These are phyloP conservation scores for Coilia nasus DNA, from an alignment of 2,797 vertebrate genomes.

Conservation along the genomic window DNA sequence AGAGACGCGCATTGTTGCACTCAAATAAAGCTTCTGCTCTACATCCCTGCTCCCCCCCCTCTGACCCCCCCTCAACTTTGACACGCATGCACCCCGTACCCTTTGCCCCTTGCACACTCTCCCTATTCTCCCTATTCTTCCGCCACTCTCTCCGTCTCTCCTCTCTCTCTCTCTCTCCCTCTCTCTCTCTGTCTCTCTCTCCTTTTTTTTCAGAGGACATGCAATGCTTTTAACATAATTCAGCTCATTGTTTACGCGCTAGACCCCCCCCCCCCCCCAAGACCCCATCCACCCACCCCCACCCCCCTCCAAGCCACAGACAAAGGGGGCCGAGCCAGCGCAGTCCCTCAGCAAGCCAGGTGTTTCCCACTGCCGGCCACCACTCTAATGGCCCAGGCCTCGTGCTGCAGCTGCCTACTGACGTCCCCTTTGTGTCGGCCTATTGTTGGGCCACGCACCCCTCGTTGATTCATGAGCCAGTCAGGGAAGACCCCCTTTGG, in stretches of 20 bases:
- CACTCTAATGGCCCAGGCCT: conserved; percentile 64
- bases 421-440: conserved; percentile 70
- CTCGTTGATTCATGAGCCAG: conserved; percentile 75
- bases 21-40: conserved; percentile 42
- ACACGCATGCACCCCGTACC: conserved; percentile 36
- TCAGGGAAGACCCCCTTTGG: conserved; percentile 71
- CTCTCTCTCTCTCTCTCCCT: neutral
- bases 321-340: conserved; percentile 70
- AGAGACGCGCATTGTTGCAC: conserved; percentile 45
- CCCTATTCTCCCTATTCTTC: conserved; percentile 36
- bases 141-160: conserved; percentile 17
- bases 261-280: conserved; percentile 25
- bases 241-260: conserved; percentile 57
- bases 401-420: conserved; percentile 77
- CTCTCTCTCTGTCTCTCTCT: neutral
- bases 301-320: conserved; percentile 45
- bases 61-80: conserved; percentile 48
- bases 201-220: conserved; percentile 59
- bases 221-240: conserved; percentile 62
- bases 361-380: conserved; percentile 64
- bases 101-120: conserved; percentile 40
- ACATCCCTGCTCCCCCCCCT: conserved; percentile 51
- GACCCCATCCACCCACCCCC: conserved; percentile 8
- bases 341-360: conserved; percentile 70
- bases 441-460: conserved; percentile 70